phyloP scores from a whole-genome alignment of 2,113 vertebrate species.

The Sceloporus undulatus region DNA sequence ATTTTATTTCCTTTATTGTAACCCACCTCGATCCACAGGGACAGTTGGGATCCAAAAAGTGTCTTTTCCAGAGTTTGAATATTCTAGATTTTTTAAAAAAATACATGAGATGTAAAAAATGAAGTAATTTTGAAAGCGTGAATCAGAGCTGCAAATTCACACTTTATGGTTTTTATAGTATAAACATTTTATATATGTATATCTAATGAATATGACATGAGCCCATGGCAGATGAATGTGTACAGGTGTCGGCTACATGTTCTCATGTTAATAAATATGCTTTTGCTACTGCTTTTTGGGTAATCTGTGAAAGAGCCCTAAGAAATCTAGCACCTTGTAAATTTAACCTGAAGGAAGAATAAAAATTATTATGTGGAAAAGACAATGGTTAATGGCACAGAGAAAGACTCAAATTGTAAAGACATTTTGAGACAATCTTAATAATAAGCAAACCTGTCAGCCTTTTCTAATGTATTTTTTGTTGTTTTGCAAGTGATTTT shows the following conservation, averaged over 20 bases:
- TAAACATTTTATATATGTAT: background rate
- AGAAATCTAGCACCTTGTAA: background rate
- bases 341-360: background rate
- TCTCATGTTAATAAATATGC: background rate
- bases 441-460: slow-evolving; percentile 23
- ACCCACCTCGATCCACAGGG: too few relatives aligned
- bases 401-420: slow-evolving; percentile 23
- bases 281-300: background rate
- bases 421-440: slow-evolving; percentile 28
- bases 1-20: too few relatives aligned
- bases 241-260: background rate
- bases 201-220: background rate
- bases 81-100: background rate
- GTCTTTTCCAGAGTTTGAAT: background rate
- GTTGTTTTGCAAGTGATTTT: slow-evolving; percentile 21
- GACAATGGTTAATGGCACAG: background rate
- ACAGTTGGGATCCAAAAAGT: too few relatives aligned
- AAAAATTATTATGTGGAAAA: slow-evolving; percentile 18
- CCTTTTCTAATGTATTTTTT: background rate
- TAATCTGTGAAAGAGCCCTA: background rate
- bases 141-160: background rate
- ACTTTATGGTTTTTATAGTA: background rate
- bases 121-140: background rate
- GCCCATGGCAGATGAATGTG: background rate
- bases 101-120: background rate